Evolutionary conservation across 2,113 vertebrate species (phyloP), one percentile per base, ranked within the genome.

Genomic region (Clarias magur): DNA sequence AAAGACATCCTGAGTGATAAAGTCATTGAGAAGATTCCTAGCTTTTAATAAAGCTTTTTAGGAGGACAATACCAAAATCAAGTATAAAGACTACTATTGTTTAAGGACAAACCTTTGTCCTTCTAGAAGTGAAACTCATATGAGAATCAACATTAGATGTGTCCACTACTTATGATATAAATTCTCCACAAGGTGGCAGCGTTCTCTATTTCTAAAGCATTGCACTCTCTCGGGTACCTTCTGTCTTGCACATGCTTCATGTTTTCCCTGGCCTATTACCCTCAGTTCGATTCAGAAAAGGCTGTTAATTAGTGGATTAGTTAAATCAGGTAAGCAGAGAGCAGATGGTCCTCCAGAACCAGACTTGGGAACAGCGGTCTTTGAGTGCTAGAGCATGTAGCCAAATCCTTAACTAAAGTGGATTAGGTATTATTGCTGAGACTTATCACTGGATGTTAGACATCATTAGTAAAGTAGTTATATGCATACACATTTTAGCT

Each of bases 171-270:
- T 76, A 63, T 34, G 13, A 63, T 10, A 6, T 57, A 38, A 38
- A 38, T 86, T 80, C n/a, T 80, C 88, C 88, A 89, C 57, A 42
- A 73, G 88, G 23, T 48, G 85, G 82, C 81, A 84, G 63, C 17
- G 19, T 85, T 78, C 67, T 42, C 79, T 78, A 56, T 48, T 62
- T n/a, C 0, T 70, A 75, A 63, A 80, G 8, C 10, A 54, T 57
- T 9, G 34, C 2, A 2, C 17, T 27, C 6, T 48, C 48, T 48
- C 7, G 42, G 42, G 42, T 42, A 8, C 48, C 48, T 48, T 48
- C 48, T 48, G 48, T 48, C 48, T 7, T 48, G 48, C 48, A 8
- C 48, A 48, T 48, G 6, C 6, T 48, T 48, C 48, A 48, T 8
- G 48, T 48, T 48, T 48, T 48, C 48, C 7, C 48, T 48, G 48